Percentiles rank a stretch among this genome's conserved stretches.
phyloP scores from a whole-genome alignment of 2,888 invertebrate genomes.

The Synergus umbraculus region DNA sequence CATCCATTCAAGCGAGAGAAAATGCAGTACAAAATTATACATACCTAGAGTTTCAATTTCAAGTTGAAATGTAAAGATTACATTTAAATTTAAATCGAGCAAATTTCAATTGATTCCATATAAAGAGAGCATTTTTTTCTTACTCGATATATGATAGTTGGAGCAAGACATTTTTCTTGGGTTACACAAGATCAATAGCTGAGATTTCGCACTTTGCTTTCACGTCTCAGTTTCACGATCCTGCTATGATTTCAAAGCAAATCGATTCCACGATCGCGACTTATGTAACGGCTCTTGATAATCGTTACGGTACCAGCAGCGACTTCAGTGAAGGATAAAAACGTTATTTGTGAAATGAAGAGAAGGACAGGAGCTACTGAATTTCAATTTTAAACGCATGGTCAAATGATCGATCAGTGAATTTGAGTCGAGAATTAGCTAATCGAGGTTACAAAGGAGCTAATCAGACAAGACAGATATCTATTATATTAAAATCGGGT shows the following conservation, averaged over 20 bases:
- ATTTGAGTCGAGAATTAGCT: conserved; percentile 30
- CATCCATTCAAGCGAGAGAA: neutral
- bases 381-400: neutral
- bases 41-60: neutral
- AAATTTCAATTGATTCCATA: neutral
- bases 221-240: conserved; percentile 41
- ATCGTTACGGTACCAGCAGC: conserved; percentile 41
- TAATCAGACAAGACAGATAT: conserved; percentile 18
- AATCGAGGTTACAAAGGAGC: conserved; percentile 27
- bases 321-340: conserved; percentile 42
- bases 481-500: conserved; percentile 26
- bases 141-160: neutral
- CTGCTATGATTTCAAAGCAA: conserved; percentile 42
- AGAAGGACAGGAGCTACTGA: neutral
- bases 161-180: conserved; percentile 21
- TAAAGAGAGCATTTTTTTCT: neutral
- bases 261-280: conserved; percentile 46
- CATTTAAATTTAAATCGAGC: neutral
- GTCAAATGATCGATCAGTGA: conserved; percentile 19
- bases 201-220: conserved; percentile 17
- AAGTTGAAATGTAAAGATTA: neutral
- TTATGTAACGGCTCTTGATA: conserved; percentile 45
- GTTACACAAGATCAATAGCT: conserved; percentile 13
- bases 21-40: neutral
- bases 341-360: conserved; percentile 37